Evolutionary conservation across 2,888 invertebrate species (phyloP), one percentile per base, ranked within the genome.

Genomic region (Desoria tigrina): DNA sequence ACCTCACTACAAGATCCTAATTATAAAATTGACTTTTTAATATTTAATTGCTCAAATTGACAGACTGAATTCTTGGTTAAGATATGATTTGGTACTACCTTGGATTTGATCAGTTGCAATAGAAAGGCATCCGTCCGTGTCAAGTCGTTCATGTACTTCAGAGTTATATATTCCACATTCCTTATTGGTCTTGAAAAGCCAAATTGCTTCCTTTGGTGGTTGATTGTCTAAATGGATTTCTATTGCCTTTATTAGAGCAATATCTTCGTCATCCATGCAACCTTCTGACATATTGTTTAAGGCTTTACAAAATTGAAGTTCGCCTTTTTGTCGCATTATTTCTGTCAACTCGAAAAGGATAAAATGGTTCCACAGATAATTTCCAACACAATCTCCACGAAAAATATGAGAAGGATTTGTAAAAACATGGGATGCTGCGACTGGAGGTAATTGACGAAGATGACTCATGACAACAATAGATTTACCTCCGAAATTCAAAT

Each of bases 261-360:
- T 56, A n/a, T 69, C 65, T 16, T 51, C 50, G 2, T 39, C 27
- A 18, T 57, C 55, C 61, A 71, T 58, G 4, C 16, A 32, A n/a
- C 72, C 72, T 1, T 28, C 51, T 9, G 72, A 63, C 60, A 75
- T 37, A 26, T 63, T 61, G 26, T 74, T 69, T 11, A 75, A 50
- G 7, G 68, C 66, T 49, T 60, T 32, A 7, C 64, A 63, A 42
- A 74, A 75, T 6, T 26, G 39, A 14, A 50, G 21, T 11, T 73
- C 69, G 11, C 62, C 72, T 58, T 45, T 53, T 53, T 72, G 69
- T 21, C 74, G 27, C 71, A 73, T 74, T 2, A 72, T 66, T 61
- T 72, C 61, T 2, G 63, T 64, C 7, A 72, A 27, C 28, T 70
- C 61, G 39, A 26, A 71, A 2, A 66, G 14, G 7, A 27, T 11